Percentiles rank a stretch among this genome's conserved stretches.
Evolutionary conservation across 2,797 vertebrate species (phyloP).

Genomic region (Phrynocephalus forsythii): DNA sequence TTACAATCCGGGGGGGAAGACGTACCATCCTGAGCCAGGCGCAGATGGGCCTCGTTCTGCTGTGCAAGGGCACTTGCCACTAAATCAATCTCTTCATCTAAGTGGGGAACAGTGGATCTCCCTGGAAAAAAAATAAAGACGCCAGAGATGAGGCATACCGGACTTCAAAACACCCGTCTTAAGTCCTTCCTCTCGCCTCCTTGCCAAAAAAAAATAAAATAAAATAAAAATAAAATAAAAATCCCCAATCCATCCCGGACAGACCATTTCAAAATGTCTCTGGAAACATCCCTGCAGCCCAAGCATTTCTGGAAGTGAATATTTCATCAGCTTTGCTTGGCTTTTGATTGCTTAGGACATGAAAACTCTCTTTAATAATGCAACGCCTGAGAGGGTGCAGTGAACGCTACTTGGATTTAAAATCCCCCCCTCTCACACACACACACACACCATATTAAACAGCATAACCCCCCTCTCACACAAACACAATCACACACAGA

Average conservation of each 20-base stretch:
- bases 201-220: no score
- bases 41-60: slow-evolving; percentile 73
- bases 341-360: background rate
- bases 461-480: background rate
- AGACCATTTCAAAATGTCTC: background rate
- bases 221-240: no score
- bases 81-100: slow-evolving; percentile 90
- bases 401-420: background rate
- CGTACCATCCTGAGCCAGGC: slow-evolving; percentile 74
- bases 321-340: background rate
- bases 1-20: background rate
- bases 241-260: background rate
- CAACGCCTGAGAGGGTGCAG: background rate
- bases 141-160: background rate
- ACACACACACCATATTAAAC: background rate
- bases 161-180: background rate
- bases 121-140: slow-evolving; percentile 60
- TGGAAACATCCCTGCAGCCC: background rate
- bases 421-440: no score
- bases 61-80: slow-evolving; percentile 84
- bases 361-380: background rate
- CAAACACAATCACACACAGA: no score
- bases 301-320: background rate
- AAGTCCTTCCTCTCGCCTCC: no score
- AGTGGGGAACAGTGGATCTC: slow-evolving; percentile 70